phyloP scores from a whole-genome alignment of 2,113 vertebrate species.

The Tauraco erythrolophus region DNA sequence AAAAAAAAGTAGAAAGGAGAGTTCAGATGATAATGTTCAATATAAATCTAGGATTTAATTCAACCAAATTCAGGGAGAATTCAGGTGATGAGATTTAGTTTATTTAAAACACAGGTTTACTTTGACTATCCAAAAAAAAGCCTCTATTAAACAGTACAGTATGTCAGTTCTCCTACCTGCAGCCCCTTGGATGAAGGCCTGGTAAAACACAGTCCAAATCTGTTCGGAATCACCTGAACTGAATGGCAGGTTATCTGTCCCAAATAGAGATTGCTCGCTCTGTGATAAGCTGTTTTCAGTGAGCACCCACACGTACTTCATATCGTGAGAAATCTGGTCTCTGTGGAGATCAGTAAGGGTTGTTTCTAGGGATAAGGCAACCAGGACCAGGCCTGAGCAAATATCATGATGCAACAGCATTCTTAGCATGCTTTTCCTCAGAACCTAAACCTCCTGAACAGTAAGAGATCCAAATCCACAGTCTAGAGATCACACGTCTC shows the following conservation, averaged over 20 bases:
- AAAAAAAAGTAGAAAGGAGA: background rate
- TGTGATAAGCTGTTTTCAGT: background rate
- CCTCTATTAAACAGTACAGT: background rate
- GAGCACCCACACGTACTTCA: background rate
- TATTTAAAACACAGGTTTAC: background rate
- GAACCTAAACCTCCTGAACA: background rate
- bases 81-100: background rate
- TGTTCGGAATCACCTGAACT: background rate
- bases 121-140: background rate
- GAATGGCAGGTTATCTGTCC: background rate
- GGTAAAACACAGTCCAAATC: background rate
- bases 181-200: background rate
- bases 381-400: background rate
- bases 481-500: background rate
- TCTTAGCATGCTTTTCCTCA: slow-evolving; percentile 5
- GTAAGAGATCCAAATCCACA: background rate
- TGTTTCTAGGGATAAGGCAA: background rate
- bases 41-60: background rate
- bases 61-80: background rate
- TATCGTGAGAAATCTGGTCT: background rate
- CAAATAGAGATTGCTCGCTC: background rate
- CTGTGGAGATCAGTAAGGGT: background rate
- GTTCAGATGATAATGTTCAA: background rate
- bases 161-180: slow-evolving; percentile 18
- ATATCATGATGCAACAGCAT: background rate